Percentiles rank a stretch among this genome's conserved stretches.
These are phyloP conservation scores for Poecilia velifera DNA, from an alignment of 2,797 vertebrate genomes.

Conservation along the genomic window DNA sequence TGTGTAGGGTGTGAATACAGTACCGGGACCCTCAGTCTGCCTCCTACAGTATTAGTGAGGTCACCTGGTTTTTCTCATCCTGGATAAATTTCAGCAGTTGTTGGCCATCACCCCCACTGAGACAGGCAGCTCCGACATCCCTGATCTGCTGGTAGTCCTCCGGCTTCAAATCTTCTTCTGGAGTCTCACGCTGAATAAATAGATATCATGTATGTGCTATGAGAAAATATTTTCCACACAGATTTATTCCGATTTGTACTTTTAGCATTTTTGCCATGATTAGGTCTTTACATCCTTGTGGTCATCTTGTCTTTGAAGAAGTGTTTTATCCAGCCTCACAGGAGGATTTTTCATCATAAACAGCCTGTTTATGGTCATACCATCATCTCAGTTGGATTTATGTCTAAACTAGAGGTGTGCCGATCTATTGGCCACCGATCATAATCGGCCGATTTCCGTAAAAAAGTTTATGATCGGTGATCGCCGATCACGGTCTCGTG, in stretches of 20 bases:
- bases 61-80: conserved; percentile 90
- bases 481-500: no score
- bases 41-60: background rate
- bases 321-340: background rate
- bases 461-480: no score
- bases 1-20: conserved; percentile 12
- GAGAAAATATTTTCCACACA: background rate
- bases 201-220: background rate
- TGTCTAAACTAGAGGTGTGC: background rate
- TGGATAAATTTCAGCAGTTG: conserved; percentile 85
- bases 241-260: background rate
- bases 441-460: no score
- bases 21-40: background rate
- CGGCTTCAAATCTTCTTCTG: conserved; percentile 84
- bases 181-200: conserved; percentile 77
- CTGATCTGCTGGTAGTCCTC: conserved; percentile 89
- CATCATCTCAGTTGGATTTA: background rate
- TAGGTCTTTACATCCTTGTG: background rate
- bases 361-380: background rate
- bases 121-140: conserved; percentile 83
- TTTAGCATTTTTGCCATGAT: background rate
- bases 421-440: no score
- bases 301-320: background rate
- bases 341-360: background rate
- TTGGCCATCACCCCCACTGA: conserved; percentile 80